Conservation (phyloP, 2,888 invertebrate genomes). For the Eurytoma californica region DNA sequence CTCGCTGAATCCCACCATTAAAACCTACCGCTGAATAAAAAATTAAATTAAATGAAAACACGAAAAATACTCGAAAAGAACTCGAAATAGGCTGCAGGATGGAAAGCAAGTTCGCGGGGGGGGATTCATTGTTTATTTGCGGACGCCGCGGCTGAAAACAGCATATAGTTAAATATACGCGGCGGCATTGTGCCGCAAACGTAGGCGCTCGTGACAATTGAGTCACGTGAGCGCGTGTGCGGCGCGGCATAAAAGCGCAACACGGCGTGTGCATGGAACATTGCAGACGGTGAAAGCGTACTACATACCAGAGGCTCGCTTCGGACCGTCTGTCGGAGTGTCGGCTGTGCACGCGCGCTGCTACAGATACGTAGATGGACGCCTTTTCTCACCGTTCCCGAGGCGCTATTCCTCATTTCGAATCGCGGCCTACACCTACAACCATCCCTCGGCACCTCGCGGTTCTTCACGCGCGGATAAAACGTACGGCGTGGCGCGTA, state of each 20-base stretch:
- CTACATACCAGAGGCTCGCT: conserved; percentile 65
- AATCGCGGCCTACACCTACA: background rate
- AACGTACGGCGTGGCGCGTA: too few species aligned
- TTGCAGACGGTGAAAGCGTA: conserved; percentile 69
- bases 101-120: conserved; percentile 41
- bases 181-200: conserved; percentile 36
- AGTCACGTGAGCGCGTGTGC: conserved; percentile 48
- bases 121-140: conserved; percentile 51
- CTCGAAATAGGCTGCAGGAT: conserved; percentile 34
- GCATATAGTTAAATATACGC: background rate
- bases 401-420: conserved; percentile 2
- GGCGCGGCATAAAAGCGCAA: conserved; percentile 42
- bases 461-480: too few species aligned
- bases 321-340: conserved; percentile 41
- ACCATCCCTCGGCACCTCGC: too few species aligned
- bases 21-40: too few species aligned
- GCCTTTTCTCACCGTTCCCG: conserved; percentile 2
- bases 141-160: conserved; percentile 12
- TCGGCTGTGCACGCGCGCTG: conserved; percentile 33
- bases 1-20: too few species aligned
- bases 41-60: background rate
- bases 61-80: conserved; percentile 11
- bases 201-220: conserved; percentile 47
- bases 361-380: conserved; percentile 24
- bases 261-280: conserved; percentile 61